Base-by-base conservation (phyloP, 2,888 invertebrate genomes). In the Tholera decimalis region DNA sequence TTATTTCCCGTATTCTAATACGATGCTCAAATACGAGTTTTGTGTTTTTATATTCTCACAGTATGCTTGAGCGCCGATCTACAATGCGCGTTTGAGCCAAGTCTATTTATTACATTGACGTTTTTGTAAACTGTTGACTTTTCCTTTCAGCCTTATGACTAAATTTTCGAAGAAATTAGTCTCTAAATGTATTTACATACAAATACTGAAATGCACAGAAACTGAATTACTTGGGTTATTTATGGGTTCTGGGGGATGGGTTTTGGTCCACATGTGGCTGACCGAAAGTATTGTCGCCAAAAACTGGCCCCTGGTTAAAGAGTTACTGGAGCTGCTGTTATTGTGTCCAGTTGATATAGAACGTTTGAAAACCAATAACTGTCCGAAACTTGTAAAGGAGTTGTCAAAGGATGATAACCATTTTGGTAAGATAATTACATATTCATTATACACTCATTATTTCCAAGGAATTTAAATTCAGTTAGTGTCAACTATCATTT, bases 141-240 rank as follows among this genome's bases (percentile, higher is more conserved):
- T 82, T 88, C 84, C 82, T 97, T 97, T 83, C 96, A 99, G 98
- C 90, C 97, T 99, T 88, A 99, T 99, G 99, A 98, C 98, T 50
- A 98, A 99, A 92, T 98, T 98, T 96, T 99, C 99, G 1, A 98
- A 98, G 91, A 99, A 99, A 92, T 96, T 99, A 80, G 99, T 99
- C 59, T 98, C 98, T 83, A 98, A 98, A 96, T 99, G 99, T 95
- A 98, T 99, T 85, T 99, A 99, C 88, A 97, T 99, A 83, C 98
- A 99, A 91, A 99, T 99, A 85, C 94, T 99, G 66, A 98, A 98
- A 92, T 97, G 97, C 73, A 98, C 99, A 13, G 97, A 98, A 88
- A 97, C 97, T 7, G 97, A 98, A 74, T 96, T 99, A 70, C 95
- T 99, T 58, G 98, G 98, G 70, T 97, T 97, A 96, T 99, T 99